Percentiles rank a stretch among this genome's conserved stretches.
These are phyloP conservation scores for Myotis findleyi DNA, from an alignment of 2,797 vertebrate genomes.

Conservation along the genomic window DNA sequence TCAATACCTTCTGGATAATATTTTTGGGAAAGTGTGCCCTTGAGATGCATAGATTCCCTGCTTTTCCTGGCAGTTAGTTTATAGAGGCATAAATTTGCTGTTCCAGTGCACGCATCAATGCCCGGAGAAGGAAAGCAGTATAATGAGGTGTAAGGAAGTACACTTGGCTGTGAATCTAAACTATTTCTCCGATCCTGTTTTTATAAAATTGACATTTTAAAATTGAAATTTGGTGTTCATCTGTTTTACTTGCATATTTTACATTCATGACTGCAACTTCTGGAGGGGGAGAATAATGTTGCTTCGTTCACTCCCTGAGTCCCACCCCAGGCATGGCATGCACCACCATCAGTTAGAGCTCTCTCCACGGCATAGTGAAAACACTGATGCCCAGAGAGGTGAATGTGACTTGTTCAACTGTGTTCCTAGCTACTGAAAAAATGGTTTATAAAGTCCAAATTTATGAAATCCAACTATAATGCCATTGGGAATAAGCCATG, in stretches of 20 bases:
- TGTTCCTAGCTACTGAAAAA: not conserved
- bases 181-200: not conserved
- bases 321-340: too few species aligned
- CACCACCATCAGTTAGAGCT: not conserved
- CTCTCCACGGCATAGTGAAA: not conserved
- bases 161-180: not conserved
- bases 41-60: not conserved
- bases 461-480: not conserved
- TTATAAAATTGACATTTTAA: slow-evolving; percentile 40
- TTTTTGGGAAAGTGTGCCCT: not conserved
- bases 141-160: not conserved
- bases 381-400: not conserved
- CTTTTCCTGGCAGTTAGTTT: not conserved
- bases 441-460: not conserved
- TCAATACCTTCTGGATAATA: not conserved
- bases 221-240: slow-evolving; percentile 53
- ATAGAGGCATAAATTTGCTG: not conserved
- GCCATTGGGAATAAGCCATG: not conserved
- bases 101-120: not conserved
- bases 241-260: slow-evolving; percentile 35
- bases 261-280: not conserved
- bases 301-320: not conserved
- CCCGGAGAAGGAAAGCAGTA: not conserved
- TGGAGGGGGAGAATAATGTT: not conserved
- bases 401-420: not conserved